phyloP scores from a whole-genome alignment of 2,888 invertebrate genomes.

The Allophyes oxyacanthae region DNA sequence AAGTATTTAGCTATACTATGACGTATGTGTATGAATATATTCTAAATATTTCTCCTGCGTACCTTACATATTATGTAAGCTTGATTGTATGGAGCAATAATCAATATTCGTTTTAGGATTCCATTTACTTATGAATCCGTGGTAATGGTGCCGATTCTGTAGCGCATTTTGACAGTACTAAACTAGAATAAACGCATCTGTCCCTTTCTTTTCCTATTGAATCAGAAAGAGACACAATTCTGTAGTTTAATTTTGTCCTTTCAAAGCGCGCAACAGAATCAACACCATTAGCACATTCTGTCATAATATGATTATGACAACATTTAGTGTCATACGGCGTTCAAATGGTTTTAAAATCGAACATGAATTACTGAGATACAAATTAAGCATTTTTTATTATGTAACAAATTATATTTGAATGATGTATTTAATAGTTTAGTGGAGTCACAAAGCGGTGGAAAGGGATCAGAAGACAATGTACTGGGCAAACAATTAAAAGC shows the following conservation, averaged over 20 bases:
- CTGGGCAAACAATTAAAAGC: not conserved
- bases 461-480: conserved; percentile 6
- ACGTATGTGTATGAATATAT: no score
- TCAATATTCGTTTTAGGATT: not conserved
- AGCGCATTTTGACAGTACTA: no score
- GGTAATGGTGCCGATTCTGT: no score
- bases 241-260: no score
- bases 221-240: no score
- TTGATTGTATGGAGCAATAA: not conserved
- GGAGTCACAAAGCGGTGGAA: conserved; percentile 20
- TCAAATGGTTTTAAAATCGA: conserved; percentile 11
- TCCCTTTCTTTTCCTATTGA: no score
- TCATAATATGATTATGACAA: no score
- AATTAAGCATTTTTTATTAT: conserved; percentile 47
- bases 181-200: no score
- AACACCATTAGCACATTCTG: no score
- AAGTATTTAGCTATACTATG: not conserved
- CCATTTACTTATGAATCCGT: conserved; percentile 2
- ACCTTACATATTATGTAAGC: no score
- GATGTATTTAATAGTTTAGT: conserved; percentile 41
- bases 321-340: not conserved
- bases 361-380: conserved; percentile 31
- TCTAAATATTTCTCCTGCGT: no score
- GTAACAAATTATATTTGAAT: conserved; percentile 15
- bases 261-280: no score